Percentiles rank a stretch among this genome's conserved stretches.
Conservation (phyloP, 1,140 invertebrate genomes). For the Akabosia matsudoensis region DNA sequence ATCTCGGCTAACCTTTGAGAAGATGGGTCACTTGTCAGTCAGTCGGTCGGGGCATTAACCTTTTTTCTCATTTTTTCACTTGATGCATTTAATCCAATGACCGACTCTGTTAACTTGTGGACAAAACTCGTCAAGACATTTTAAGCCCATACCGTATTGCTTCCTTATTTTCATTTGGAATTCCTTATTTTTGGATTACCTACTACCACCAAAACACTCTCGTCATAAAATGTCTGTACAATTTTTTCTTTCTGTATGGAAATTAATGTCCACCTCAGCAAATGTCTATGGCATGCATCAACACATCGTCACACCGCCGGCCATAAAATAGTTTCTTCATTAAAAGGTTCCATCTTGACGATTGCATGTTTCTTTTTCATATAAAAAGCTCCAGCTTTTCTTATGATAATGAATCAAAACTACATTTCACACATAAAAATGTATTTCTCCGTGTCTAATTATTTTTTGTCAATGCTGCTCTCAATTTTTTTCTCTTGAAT, state of each 20-base stretch:
- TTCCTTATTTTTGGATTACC: not conserved
- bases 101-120: no score
- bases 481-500: constrained; percentile 11
- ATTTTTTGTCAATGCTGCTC: not conserved
- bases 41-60: constrained; percentile 28
- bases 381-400: no score
- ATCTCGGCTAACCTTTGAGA: not conserved
- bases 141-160: no score
- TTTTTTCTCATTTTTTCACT: not conserved
- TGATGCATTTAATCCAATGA: constrained; percentile 14
- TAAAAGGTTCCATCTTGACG: not conserved
- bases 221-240: not conserved
- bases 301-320: not conserved
- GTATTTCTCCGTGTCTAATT: not conserved
- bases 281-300: not conserved
- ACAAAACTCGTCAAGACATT: no score
- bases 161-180: constrained; percentile 11
- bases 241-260: not conserved
- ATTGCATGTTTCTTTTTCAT: no score
- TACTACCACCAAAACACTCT: not conserved
- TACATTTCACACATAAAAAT: not conserved
- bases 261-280: not conserved
- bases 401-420: not conserved
- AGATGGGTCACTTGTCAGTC: constrained; percentile 27
- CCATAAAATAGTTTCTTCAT: not conserved